Percentiles rank a stretch among this genome's conserved stretches.
Evolutionary conservation across 2,888 invertebrate genomes (phyloP).

Genomic region (Zootermopsis nevadensis): DNA sequence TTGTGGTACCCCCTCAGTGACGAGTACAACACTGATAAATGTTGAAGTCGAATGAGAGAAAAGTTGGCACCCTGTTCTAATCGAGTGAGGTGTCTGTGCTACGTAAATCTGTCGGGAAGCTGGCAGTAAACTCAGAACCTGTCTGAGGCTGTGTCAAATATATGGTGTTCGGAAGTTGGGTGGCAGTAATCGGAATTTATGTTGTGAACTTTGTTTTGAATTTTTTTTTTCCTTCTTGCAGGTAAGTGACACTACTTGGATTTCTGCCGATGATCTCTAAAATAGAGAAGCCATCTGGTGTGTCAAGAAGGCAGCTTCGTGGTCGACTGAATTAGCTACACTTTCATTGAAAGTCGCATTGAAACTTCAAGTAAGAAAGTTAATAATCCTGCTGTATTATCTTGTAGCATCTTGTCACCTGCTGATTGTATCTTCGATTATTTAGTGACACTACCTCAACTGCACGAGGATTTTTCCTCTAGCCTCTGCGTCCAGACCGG

Average conservation of each 20-base stretch:
- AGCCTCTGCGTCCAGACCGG: no score
- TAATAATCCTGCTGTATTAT: no score
- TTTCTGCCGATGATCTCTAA: neutral
- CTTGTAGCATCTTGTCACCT: no score
- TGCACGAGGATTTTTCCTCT: no score
- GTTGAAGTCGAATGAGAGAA: no score
- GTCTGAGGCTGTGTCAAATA: neutral
- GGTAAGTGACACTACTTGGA: conserved; percentile 3
- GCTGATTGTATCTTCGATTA: no score
- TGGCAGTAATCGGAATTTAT: neutral
- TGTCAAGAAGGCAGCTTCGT: neutral
- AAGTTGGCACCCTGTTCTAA: no score
- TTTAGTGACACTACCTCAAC: no score
- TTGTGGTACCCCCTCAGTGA: no score
- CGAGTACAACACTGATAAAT: no score
- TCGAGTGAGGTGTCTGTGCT: neutral
- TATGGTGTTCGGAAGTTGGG: neutral
- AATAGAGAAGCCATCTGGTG: neutral
- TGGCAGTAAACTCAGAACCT: neutral
- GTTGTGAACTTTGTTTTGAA: neutral
- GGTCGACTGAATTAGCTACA: neutral
- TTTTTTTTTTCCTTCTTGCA: neutral
- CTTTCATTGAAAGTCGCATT: no score
- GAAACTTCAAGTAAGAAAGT: no score
- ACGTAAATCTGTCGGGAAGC: neutral